Percentiles rank a stretch among this genome's conserved stretches.
Conservation (phyloP, 2,113 vertebrate species). For the Cephalopterus ornatus region DNA sequence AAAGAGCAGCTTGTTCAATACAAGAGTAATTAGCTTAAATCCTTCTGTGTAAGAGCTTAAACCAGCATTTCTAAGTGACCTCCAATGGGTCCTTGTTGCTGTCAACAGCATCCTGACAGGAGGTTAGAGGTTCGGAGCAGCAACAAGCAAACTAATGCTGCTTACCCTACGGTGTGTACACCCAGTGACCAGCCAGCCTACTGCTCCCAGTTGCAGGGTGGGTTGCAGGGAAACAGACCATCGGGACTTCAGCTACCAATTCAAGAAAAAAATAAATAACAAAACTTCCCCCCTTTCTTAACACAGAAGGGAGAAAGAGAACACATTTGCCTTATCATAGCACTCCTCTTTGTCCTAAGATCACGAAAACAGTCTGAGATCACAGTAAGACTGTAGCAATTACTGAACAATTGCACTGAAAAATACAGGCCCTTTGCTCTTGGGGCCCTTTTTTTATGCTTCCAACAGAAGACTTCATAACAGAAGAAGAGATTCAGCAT, state of each 20-base stretch:
- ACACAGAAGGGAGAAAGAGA: background rate
- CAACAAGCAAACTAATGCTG: background rate
- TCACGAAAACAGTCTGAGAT: background rate
- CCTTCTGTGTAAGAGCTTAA: background rate
- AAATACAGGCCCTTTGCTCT: background rate
- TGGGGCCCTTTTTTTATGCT: background rate
- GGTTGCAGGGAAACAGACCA: background rate
- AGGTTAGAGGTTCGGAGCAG: background rate
- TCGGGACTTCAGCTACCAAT: background rate
- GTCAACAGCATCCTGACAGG: background rate
- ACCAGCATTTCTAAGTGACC: background rate
- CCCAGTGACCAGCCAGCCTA: background rate
- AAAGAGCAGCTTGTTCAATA: background rate
- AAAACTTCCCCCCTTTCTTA: background rate
- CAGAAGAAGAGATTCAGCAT: background rate
- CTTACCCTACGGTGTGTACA: fast-evolving
- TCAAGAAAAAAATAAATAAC: background rate
- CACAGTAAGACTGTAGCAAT: background rate
- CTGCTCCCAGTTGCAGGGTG: background rate
- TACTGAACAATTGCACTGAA: background rate
- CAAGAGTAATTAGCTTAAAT: background rate
- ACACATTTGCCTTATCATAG: background rate
- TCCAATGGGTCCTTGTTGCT: background rate
- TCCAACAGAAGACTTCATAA: background rate
- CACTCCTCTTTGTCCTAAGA: background rate